These are phyloP conservation scores for Xenentodon cancila DNA, from an alignment of 2,797 vertebrate genomes.

Conservation along the genomic window DNA sequence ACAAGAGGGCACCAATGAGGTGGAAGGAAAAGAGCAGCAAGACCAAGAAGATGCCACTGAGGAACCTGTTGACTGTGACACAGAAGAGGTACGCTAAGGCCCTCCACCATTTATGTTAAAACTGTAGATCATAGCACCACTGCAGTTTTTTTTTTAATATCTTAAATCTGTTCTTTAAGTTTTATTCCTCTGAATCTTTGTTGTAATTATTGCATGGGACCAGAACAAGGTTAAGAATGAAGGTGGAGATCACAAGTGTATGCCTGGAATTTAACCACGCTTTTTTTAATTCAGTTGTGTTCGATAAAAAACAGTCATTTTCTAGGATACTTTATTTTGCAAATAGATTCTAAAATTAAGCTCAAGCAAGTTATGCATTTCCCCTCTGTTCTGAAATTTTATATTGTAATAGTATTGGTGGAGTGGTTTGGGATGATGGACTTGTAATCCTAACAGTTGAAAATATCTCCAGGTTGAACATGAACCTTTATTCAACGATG, in stretches of 20 bases:
- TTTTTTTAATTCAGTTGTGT: too few species aligned
- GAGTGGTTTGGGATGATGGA: neutral
- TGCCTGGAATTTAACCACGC: too few species aligned
- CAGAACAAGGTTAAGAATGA: too few species aligned
- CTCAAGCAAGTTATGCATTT: too few species aligned
- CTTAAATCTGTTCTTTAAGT: neutral
- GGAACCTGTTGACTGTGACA: constrained; percentile 80
- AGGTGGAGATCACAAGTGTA: too few species aligned
- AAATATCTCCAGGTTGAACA: constrained; percentile 78
- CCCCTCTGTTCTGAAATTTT: too few species aligned
- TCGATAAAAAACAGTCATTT: too few species aligned
- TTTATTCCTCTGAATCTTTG: too few species aligned
- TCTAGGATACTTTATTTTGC: too few species aligned
- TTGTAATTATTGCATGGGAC: too few species aligned
- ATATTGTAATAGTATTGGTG: too few species aligned
- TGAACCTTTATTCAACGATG: constrained; percentile 83
- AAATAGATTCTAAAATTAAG: too few species aligned
- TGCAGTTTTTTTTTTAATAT: neutral
- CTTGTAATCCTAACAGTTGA: constrained; percentile 4
- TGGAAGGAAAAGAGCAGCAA: constrained; percentile 68
- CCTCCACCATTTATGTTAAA: neutral
- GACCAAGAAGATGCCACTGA: constrained; percentile 75
- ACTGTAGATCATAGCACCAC: neutral
- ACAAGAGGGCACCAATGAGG: constrained; percentile 69
- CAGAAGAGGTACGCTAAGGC: constrained; percentile 82